Conservation (phyloP, 2,113 vertebrate species). For the Zapus hudsonius region DNA sequence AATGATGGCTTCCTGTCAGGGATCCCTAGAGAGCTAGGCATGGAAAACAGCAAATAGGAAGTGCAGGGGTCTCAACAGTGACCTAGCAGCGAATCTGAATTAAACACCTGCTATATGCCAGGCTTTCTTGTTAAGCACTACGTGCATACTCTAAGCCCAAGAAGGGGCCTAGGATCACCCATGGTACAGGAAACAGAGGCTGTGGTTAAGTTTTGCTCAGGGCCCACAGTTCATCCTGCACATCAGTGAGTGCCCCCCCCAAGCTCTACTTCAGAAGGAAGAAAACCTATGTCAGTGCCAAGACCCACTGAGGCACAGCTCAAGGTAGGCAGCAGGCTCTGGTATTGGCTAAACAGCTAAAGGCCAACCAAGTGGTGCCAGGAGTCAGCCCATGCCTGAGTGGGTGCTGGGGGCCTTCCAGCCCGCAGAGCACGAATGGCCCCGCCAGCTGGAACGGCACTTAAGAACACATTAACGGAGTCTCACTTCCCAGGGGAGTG, state of each 20-base stretch:
- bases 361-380: slow-evolving; percentile 11
- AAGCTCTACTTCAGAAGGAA: background rate
- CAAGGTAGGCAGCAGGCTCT: background rate
- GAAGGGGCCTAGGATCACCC: background rate
- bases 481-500: slow-evolving; percentile 64
- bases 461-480: slow-evolving; percentile 69
- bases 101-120: background rate
- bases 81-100: background rate
- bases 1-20: background rate
- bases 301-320: background rate
- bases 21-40: background rate
- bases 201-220: background rate
- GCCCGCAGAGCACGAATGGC: background rate
- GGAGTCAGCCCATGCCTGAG: slow-evolving; percentile 7
- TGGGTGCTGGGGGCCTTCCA: slow-evolving; percentile 69
- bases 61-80: background rate
- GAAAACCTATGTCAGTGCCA: background rate
- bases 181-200: background rate
- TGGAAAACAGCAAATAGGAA: too few species aligned
- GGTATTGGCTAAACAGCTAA: background rate
- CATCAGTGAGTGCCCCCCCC: background rate
- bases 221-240: background rate
- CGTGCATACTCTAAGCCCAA: background rate
- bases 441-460: slow-evolving; percentile 66
- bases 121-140: background rate